Evolutionary conservation across 2,888 invertebrate genomes (phyloP), one percentile per base, ranked within the genome.

Genomic region (Bugulina stolonifera): DNA sequence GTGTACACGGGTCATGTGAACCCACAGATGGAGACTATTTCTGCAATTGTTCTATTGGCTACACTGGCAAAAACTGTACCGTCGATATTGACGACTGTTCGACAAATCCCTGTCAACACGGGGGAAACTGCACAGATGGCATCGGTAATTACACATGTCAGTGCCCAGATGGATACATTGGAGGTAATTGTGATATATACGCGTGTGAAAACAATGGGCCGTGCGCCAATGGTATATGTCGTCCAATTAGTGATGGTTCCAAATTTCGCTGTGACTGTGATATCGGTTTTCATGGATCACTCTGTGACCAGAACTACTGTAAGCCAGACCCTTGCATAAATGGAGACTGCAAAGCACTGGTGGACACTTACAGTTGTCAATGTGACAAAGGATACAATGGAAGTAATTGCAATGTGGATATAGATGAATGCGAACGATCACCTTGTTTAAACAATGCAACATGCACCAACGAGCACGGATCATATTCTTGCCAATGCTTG

Each of bases 61-160:
- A 92, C 85, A 93, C 93, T 81, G 95, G 95, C 71, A 94, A 94
- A 86, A 90, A 90, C 78, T 96, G 96, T 23, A 34, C 74, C 72
- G 18, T 55, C 55, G 54, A 58, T 69, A 71, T 86, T 76, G 87
- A 89, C 77, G 93, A 91, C 58, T 94, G 94, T 85, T 88, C 89
- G 76, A 93, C 5, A 10, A n/a, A 5, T 94, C 83, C 91, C 92
- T 84, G 89, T 84, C 86, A 86, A 77, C 89, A 91, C 83, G 89
- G 87, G 58, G 93, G 89, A 3, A 88, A 86, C 0, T 84, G 84
- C 76, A 52, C 73, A 2, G 77, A 79, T 23, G 74, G 76, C 69
- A 81, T 78, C 76, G 79, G 80, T 72, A 76, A 75, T n/a, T 81
- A 18, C 73, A 23, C 52, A n/a, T 83, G 83, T 75, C 69, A 75